Evolutionary conservation across 1,140 invertebrate genomes (phyloP).

Genomic region (Theocolax elegans): DNA sequence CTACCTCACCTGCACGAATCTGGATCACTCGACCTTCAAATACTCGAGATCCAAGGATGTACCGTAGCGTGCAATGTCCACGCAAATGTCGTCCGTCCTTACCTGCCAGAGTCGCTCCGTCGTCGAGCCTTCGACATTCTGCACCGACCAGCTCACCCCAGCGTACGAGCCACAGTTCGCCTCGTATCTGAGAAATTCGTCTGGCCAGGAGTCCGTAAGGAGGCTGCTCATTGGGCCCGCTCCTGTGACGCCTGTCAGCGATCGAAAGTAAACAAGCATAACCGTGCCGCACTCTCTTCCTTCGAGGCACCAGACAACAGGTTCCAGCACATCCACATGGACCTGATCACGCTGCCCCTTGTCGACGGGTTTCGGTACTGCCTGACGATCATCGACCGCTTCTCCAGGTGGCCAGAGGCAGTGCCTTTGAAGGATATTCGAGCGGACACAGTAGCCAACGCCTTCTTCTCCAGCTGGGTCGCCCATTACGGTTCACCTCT

Average conservation of each 20-base stretch:
- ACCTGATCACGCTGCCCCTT: no score
- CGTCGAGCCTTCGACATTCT: neutral
- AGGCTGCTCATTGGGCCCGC: neutral
- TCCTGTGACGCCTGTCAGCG: slow-evolving; percentile 20
- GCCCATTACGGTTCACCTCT: slow-evolving; percentile 51
- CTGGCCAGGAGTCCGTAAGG: slow-evolving; percentile 22
- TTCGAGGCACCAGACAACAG: slow-evolving; percentile 16
- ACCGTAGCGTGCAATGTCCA: neutral
- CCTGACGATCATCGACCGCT: no score
- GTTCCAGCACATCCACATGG: slow-evolving; percentile 27
- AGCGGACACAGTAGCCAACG: no score
- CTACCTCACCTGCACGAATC: slow-evolving; percentile 11
- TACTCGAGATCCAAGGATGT: neutral
- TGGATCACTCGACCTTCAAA: neutral
- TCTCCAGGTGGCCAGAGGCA: no score
- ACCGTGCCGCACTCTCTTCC: neutral
- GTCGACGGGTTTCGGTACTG: no score
- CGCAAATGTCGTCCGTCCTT: neutral
- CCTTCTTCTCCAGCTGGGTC: slow-evolving; percentile 52
- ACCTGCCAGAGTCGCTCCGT: neutral
- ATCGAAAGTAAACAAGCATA: slow-evolving; percentile 31
- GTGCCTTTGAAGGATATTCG: no score
- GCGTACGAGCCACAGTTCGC: neutral
- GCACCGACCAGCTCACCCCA: slow-evolving; percentile 25
- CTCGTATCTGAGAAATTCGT: slow-evolving; percentile 10